Evolutionary conservation across 2,113 vertebrate species (phyloP).

Genomic region (Esox niger): DNA sequence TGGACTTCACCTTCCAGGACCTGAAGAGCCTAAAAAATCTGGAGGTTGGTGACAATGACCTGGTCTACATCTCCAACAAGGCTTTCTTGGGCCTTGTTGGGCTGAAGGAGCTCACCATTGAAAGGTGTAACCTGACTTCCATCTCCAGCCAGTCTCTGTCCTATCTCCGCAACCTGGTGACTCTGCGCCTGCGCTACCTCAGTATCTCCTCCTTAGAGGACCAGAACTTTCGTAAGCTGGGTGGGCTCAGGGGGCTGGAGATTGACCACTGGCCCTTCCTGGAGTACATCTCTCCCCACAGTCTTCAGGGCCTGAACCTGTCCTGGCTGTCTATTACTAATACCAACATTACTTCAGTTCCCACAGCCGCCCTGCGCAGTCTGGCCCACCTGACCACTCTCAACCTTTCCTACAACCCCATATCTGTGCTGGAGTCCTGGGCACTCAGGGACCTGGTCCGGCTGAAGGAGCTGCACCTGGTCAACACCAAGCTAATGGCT

Average conservation of each 20-base stretch:
- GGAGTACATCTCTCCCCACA: conserved; percentile 85
- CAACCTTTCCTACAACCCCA: conserved; percentile 94
- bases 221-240: conserved; percentile 86
- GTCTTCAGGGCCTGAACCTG: conserved; percentile 91
- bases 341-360: conserved; percentile 93
- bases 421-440: conserved; percentile 86
- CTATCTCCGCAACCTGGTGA: conserved; percentile 85
- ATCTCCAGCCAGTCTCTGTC: conserved; percentile 89
- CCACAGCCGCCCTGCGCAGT: conserved; percentile 84
- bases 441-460: conserved; percentile 88
- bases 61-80: conserved; percentile 94
- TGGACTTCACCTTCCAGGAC: conserved; percentile 95
- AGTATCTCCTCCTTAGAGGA: conserved; percentile 85
- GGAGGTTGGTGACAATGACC: conserved; percentile 93
- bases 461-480: conserved; percentile 92
- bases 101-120: conserved; percentile 87
- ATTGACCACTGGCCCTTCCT: conserved; percentile 93
- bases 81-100: conserved; percentile 89
- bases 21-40: conserved; percentile 82
- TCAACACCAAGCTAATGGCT: conserved; percentile 77
- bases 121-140: conserved; percentile 93
- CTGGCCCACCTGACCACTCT: conserved; percentile 88
- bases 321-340: conserved; percentile 92
- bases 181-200: conserved; percentile 88
- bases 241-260: conserved; percentile 84